Evolutionary conservation across 37 sponge, comb jelly and placozoan species (phyloP), one percentile per base, ranked within the genome.

Genomic region (Aphrocallistes beatrix): DNA sequence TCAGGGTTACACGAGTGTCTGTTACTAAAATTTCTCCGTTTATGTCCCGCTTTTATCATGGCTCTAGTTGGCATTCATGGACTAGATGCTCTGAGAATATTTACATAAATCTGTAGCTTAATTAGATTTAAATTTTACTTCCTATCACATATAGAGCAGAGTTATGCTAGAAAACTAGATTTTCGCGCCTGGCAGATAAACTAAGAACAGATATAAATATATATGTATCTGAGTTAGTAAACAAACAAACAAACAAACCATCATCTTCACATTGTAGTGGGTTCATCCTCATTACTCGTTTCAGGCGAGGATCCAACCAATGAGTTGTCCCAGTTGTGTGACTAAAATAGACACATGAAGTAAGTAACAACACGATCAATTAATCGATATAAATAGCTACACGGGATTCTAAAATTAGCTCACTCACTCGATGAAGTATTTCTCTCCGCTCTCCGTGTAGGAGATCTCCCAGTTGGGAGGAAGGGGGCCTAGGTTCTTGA

Each of bases 341-440:
- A 84, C 97, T 97, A 90, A 36, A 51, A 39, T 47, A 47, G 49
- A 47, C n/a, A n/a, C n/a, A n/a, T n/a, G n/a, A n/a, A n/a, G n/a
- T n/a, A n/a, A n/a, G n/a, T n/a, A n/a, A 47, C 17, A 47, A 47
- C 17, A 47, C 17, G 17, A 47, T 21, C 17, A 47, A 21, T 47
- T 21, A 21, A 17, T 17, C 13, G 17, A 47, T 17, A 47, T 47
- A 47, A 47, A 47, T 47, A 47, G 17, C 49, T 21, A 47, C 49
- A 86, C 23, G 28, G 32, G 37, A 88, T n/a, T n/a, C n/a, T n/a
- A n/a, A n/a, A n/a, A 0, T 25, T 39, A 23, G 9, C 9, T 25
- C 34, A 92, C 93, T 91, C 51, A 97, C 99, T 98, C 94, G 39
- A 98, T 93, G 85, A 93, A 98, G 81, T 98, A 98, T 81, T 94